Percentiles rank a stretch among this genome's conserved stretches.
phyloP scores from a whole-genome alignment of 2,113 vertebrate species.

The Fulica atra region DNA sequence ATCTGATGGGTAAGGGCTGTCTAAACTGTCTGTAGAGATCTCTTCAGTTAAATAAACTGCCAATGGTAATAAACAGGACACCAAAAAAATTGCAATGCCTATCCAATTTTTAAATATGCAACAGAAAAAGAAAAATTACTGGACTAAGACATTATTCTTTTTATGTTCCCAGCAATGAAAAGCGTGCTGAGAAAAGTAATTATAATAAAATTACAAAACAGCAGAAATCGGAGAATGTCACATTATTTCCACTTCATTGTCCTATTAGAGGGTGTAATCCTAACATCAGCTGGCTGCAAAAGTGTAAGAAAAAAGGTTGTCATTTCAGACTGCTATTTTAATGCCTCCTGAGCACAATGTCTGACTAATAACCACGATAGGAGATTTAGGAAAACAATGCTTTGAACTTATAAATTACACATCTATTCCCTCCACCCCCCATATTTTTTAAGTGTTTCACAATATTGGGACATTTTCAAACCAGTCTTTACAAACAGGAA shows the following conservation, averaged over 20 bases:
- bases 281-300: background rate
- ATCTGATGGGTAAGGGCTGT: background rate
- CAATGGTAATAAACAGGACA: conserved; percentile 3
- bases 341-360: background rate
- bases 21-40: conserved; percentile 3
- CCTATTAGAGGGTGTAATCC: background rate
- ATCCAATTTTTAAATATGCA: conserved; percentile 16
- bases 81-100: background rate
- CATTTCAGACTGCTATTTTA: background rate
- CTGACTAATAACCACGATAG: background rate
- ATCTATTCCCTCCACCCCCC: background rate
- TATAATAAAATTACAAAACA: conserved; percentile 37
- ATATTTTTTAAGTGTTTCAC: background rate
- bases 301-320: background rate
- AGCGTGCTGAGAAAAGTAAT: conserved; percentile 58
- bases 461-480: background rate
- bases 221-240: background rate
- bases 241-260: conserved; percentile 15
- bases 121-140: conserved; percentile 19
- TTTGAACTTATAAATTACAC: background rate
- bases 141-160: conserved; percentile 12
- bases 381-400: background rate
- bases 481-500: background rate
- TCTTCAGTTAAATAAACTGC: background rate
- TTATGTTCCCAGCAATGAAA: conserved; percentile 19